Conservation (phyloP, 2,888 invertebrate genomes). For the Orthonychiurus folsomi region DNA sequence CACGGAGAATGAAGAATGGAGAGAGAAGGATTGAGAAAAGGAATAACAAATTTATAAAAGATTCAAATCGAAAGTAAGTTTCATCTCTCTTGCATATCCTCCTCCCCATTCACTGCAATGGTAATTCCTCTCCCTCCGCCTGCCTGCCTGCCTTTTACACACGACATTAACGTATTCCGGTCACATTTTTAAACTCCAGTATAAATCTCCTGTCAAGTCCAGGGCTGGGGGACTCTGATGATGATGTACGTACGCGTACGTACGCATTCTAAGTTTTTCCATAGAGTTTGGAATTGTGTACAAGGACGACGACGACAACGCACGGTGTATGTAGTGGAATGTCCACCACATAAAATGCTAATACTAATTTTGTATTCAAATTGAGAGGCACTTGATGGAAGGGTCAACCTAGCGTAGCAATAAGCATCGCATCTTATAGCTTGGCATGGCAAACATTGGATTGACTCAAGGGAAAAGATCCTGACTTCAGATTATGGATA, state of each 20-base stretch:
- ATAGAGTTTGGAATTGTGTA: background rate
- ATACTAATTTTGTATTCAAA: constrained; percentile 5
- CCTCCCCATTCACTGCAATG: no score
- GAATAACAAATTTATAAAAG: constrained; percentile 1
- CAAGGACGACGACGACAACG: no score
- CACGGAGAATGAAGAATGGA: no score
- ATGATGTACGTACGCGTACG: background rate
- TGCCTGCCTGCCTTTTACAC: background rate
- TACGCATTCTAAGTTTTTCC: background rate
- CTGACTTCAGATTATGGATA: background rate
- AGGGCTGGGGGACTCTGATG: background rate
- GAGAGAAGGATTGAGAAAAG: background rate
- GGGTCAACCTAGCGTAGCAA: background rate
- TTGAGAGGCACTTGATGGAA: background rate
- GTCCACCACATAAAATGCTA: constrained; percentile 1
- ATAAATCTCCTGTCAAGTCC: constrained; percentile 10
- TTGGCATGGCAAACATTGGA: no score
- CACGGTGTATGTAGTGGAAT: constrained; percentile 2
- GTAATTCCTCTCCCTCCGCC: background rate
- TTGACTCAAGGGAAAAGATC: no score
- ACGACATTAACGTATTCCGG: constrained; percentile 6
- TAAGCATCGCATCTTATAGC: no score
- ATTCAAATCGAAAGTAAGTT: background rate
- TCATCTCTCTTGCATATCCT: background rate
- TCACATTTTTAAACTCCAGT: constrained; percentile 8